Evolutionary conservation across 2,888 invertebrate species (phyloP), one percentile per base, ranked within the genome.

Genomic region (Glaucopsyche alexis): DNA sequence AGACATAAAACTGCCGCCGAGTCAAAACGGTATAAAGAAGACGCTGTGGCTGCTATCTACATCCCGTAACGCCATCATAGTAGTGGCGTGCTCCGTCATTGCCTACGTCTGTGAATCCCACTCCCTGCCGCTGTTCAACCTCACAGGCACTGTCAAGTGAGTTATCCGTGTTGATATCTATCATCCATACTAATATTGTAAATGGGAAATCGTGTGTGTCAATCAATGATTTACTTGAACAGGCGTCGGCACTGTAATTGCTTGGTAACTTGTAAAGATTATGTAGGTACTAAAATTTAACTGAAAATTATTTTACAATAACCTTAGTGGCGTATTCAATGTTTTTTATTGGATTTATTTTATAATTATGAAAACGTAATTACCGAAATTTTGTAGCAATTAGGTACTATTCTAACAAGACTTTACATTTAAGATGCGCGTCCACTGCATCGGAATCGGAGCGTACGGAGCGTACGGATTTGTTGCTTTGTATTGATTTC

Each of bases 11-110:
- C 79, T 95, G 47, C 80, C 88, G 7, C 73, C 84, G 2, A 83
- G 82, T 75, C 87, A 86, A 69, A 90, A 89, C 79, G 84, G 86
- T 8, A 74, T 92, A 14, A 93, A 90, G 79, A 96, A 95, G 82
- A 81, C 94, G 5, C 86, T 97, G 29, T 98, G 97, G 97, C 85
- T 97, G 4, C 84, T 96, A 14, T 96, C 96, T 1, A 97, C 97
- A 0, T 96, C 97, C 0, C 94, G 98, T 74, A 98, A 98, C 85
- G 98, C 97, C 0, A 93, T 98, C 71, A 94, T 98, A 2, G 98
- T 98, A 0, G 89, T 98, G 9, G 80, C 94, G 0, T 96, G 96
- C 80, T 96, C 97, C 0, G 83, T 94, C 11, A 91, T 95, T 45
- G 96, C 96, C 0, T 96, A 94, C 81, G 91, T 94, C 77, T 94